Percentiles rank a stretch among this genome's conserved stretches.
These are phyloP conservation scores for Hemicrepidius hirtus DNA, from an alignment of 2,888 invertebrate genomes.

Conservation along the genomic window DNA sequence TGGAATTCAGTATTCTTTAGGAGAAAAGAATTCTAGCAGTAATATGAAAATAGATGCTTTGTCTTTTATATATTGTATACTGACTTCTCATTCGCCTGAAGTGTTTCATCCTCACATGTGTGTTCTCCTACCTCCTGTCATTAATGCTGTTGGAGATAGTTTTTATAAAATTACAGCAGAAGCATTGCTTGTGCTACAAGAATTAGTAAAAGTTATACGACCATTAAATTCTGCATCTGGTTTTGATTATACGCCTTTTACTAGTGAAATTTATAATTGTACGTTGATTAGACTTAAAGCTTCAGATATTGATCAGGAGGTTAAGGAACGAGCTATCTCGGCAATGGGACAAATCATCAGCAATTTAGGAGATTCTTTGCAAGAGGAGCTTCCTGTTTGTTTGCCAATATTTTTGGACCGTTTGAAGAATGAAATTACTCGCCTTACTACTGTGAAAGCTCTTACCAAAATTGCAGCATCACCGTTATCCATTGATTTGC, in stretches of 20 bases:
- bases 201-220: constrained; percentile 94
- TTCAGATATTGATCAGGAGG: constrained; percentile 99
- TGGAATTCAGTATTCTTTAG: constrained; percentile 91
- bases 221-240: constrained; percentile 81
- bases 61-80: constrained; percentile 89
- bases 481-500: constrained; percentile 89
- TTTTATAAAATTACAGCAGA: constrained; percentile 99
- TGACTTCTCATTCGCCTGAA: constrained; percentile 85
- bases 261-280: constrained; percentile 87
- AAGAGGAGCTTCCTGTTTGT: constrained; percentile 87
- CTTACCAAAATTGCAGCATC: constrained; percentile 95
- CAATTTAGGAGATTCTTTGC: constrained; percentile 91
- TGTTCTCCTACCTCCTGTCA: constrained; percentile 87
- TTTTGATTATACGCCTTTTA: constrained; percentile 86
- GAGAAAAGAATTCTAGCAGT: constrained; percentile 94
- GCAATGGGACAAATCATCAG: constrained; percentile 97
- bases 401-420: constrained; percentile 97
- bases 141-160: constrained; percentile 92
- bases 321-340: constrained; percentile 97
- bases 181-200: constrained; percentile 93
- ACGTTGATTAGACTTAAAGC: constrained; percentile 91
- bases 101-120: constrained; percentile 89
- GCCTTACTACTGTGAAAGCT: constrained; percentile 96
- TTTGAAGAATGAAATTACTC: constrained; percentile 96
- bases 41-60: constrained; percentile 99